These are phyloP conservation scores for Macrotrachela quadricornifera DNA, from an alignment of 1,140 invertebrate species.

Conservation along the genomic window DNA sequence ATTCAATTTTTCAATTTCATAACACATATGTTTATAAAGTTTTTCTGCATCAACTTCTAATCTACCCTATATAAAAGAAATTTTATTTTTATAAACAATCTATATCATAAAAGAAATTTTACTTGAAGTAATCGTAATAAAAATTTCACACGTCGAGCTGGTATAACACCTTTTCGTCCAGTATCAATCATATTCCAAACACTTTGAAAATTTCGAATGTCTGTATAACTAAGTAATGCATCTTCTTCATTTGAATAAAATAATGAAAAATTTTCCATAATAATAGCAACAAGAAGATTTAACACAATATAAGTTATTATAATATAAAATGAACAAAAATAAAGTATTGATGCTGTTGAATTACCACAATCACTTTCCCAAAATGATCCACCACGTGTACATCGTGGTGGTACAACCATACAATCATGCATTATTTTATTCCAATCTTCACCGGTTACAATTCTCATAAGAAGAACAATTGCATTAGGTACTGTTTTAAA, in stretches of 20 bases:
- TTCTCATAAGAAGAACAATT: conserved; percentile 88
- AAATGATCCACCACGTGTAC: conserved; percentile 67
- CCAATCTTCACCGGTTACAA: conserved; percentile 99
- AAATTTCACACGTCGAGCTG: conserved; percentile 9
- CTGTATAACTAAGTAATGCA: conserved; percentile 62
- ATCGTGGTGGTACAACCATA: conserved; percentile 42
- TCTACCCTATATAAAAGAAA: conserved; percentile 38
- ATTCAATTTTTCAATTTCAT: conserved; percentile 83
- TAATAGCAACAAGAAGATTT: conserved; percentile 95
- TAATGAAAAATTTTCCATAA: conserved; percentile 99
- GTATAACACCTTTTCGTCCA: conserved; percentile 50
- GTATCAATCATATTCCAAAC: conserved; percentile 98
- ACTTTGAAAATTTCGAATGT: conserved; percentile 95
- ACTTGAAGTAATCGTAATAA: conserved; percentile 5
- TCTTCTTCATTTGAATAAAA: conserved; percentile 99
- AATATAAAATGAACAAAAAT: conserved; percentile 98
- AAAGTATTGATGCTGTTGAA: conserved; percentile 76
- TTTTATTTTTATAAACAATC: neutral
- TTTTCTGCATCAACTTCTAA: conserved; percentile 92
- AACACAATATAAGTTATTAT: conserved; percentile 99
- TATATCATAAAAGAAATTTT: neutral
- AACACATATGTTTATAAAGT: conserved; percentile 98
- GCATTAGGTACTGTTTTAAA: conserved; percentile 89
- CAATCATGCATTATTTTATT: conserved; percentile 77
- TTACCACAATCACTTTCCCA: conserved; percentile 99